phyloP scores from a whole-genome alignment of 1,140 invertebrate species.

The Zaprionus kolodkinae region DNA sequence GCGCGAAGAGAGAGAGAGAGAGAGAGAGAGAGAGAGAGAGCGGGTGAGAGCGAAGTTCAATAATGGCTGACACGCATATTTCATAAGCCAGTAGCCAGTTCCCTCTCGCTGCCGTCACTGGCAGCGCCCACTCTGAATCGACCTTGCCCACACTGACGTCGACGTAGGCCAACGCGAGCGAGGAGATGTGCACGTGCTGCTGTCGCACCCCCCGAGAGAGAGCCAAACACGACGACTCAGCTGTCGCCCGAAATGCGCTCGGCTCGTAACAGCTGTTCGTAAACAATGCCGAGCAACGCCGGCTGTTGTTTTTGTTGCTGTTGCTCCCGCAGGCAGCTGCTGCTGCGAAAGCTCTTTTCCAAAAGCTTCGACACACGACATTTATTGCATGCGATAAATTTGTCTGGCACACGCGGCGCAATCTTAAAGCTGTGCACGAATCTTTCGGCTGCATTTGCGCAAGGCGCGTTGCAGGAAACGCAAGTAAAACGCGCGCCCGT shows the following conservation, averaged over 20 bases:
- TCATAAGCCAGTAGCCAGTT: slow-evolving; percentile 17
- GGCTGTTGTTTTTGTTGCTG: slow-evolving; percentile 50
- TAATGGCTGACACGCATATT: slow-evolving; percentile 54
- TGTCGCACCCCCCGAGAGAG: background rate
- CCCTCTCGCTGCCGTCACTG: background rate
- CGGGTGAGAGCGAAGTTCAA: slow-evolving; percentile 34
- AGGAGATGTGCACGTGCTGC: slow-evolving; percentile 1
- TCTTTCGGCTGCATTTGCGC: slow-evolving; percentile 74
- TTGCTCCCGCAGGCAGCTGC: slow-evolving; percentile 28
- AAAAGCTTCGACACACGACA: background rate
- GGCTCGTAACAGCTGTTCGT: slow-evolving; percentile 50
- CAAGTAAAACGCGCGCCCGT: slow-evolving; percentile 41
- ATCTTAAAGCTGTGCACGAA: slow-evolving; percentile 45
- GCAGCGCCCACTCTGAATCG: slow-evolving; percentile 24
- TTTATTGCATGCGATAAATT: slow-evolving; percentile 39
- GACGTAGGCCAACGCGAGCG: background rate
- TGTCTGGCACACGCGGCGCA: slow-evolving; percentile 14
- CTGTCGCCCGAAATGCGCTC: slow-evolving; percentile 26
- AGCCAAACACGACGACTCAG: slow-evolving; percentile 27
- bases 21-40: slow-evolving; percentile 12
- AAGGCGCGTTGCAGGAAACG: slow-evolving; percentile 69
- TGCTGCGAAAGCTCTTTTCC: slow-evolving; percentile 32
- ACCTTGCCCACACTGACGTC: slow-evolving; percentile 33
- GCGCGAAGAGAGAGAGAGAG: background rate
- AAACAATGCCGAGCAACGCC: slow-evolving; percentile 59